Evolutionary conservation across 2,113 vertebrate genomes (phyloP).

Genomic region (Orthonyx spaldingii): DNA sequence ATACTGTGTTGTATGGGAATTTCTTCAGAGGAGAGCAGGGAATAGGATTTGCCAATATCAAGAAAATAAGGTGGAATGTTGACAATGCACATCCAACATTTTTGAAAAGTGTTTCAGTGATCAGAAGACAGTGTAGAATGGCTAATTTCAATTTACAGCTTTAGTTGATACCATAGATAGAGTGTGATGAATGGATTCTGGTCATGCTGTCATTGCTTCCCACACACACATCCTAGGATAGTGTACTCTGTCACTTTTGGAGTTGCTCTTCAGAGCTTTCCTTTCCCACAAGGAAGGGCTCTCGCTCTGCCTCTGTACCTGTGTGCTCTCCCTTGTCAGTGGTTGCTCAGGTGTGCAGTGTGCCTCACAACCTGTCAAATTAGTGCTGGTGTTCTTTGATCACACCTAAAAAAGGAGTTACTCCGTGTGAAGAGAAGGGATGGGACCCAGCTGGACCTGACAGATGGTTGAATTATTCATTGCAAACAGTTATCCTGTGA

Average conservation of each 20-base stretch:
- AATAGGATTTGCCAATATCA: background rate
- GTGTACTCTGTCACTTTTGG: background rate
- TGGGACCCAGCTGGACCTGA: slow-evolving; percentile 3
- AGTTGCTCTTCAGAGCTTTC: background rate
- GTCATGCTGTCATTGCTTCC: background rate
- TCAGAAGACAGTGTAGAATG: background rate
- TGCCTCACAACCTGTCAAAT: background rate
- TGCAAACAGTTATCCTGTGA: background rate
- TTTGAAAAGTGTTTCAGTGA: background rate
- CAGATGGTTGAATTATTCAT: slow-evolving; percentile 50
- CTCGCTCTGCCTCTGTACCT: background rate
- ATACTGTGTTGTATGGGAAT: background rate
- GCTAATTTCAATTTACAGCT: background rate
- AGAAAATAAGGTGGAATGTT: background rate
- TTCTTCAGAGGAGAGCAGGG: background rate
- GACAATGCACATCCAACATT: background rate
- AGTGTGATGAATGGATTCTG: background rate
- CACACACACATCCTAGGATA: background rate
- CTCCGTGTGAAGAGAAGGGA: background rate
- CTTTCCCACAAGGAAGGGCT: fast-evolving
- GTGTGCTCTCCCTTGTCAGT: fast-evolving
- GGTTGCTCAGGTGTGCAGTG: background rate
- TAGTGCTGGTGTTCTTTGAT: background rate
- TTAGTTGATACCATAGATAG: background rate
- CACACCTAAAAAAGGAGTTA: background rate